phyloP scores from a whole-genome alignment of 37 sponge, comb jelly and placozoan genomes.

The Theonella swinhoei region DNA sequence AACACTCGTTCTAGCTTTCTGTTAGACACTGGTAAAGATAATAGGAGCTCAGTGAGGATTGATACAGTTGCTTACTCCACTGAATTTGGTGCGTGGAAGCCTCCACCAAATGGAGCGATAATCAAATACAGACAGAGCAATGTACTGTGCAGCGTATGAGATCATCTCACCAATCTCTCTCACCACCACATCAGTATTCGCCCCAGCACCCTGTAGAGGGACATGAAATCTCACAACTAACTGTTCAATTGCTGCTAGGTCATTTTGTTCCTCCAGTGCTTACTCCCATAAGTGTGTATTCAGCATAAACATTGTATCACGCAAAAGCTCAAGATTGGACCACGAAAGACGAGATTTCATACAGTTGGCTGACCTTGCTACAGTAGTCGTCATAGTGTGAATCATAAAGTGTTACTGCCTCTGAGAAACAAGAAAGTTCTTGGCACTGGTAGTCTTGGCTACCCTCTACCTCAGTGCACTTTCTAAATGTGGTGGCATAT shows the following conservation, averaged over 20 bases:
- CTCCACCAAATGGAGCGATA: slow-evolving; percentile 70
- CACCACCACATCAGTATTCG: slow-evolving; percentile 26
- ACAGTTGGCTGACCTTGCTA: slow-evolving; percentile 45
- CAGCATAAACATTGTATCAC: slow-evolving; percentile 68
- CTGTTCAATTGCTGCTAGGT: slow-evolving; percentile 54
- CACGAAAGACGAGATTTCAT: slow-evolving; percentile 76
- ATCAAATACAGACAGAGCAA: slow-evolving; percentile 38
- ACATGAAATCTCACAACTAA: slow-evolving; percentile 33
- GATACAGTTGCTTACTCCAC: slow-evolving; percentile 45
- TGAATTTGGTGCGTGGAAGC: slow-evolving; percentile 60
- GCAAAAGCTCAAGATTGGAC: slow-evolving; percentile 64
- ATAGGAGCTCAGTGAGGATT: slow-evolving; percentile 47
- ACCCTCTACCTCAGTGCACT: slow-evolving; percentile 45
- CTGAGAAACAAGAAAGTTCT: slow-evolving; percentile 31
- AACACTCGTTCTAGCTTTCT: slow-evolving; percentile 61
- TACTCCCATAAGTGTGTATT: slow-evolving; percentile 74
- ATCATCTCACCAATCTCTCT: slow-evolving; percentile 60
- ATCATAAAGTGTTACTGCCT: slow-evolving; percentile 40
- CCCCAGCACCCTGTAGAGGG: slow-evolving; percentile 51
- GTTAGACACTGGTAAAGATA: slow-evolving; percentile 58
- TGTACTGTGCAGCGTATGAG: slow-evolving; percentile 49
- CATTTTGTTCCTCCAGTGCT: slow-evolving; percentile 32
- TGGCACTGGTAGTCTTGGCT: slow-evolving; percentile 52
- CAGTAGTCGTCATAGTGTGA: slow-evolving; percentile 63
- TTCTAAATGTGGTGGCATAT: slow-evolving; percentile 59